Base-by-base conservation (phyloP, 2,797 vertebrate genomes). In the Ctenopoma kingsleyae region DNA sequence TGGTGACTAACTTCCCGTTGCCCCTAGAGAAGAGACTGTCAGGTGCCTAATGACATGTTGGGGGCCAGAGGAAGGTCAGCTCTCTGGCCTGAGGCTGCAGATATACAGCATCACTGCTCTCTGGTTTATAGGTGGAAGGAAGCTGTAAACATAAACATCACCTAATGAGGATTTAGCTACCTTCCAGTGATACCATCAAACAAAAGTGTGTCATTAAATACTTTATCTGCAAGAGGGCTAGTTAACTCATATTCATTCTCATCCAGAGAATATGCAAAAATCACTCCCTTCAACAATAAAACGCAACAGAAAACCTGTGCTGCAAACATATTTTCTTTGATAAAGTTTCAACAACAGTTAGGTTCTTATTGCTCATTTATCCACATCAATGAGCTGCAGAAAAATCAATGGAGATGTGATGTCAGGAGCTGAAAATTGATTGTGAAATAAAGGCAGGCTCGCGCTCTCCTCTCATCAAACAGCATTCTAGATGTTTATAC, bases 1-100 rank as follows among this genome's bases (percentile, higher is more conserved):
- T 30, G 66, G 73, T 75, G 86, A 78, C 76, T 71, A 76, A 80
- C 87, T 87, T 92, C 85, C 84, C 89, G 73, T 69, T 35, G 80
- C 87, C 81, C 67, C 65, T 3, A 67, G 84, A 73, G 27, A 56
- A 74, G 71, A 81, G 76, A 88, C 90, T 85, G 90, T 87, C 87
- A 82, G 79, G 82, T 80, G 72, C 68, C 77, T 88, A 85, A 90
- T 86, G 85, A 85, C 70, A 80, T 22, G 35, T 64, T 55, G 11
- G 47, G 70, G 77, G 80, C 67, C 76, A 83, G 52, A 76, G 63
- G 84, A 86, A 85, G 89, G 88, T 85, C 85, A 81, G 49, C 2
- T 67, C 72, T 52, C n/a, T 64, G 30, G 70, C 74, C 71, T 9
- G n/a, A 74, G 40, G 79, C 74, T 54, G 80, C 58, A 80, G 54